phyloP scores from a whole-genome alignment of 2,797 vertebrate species.

The Malacoctenus gilli region DNA sequence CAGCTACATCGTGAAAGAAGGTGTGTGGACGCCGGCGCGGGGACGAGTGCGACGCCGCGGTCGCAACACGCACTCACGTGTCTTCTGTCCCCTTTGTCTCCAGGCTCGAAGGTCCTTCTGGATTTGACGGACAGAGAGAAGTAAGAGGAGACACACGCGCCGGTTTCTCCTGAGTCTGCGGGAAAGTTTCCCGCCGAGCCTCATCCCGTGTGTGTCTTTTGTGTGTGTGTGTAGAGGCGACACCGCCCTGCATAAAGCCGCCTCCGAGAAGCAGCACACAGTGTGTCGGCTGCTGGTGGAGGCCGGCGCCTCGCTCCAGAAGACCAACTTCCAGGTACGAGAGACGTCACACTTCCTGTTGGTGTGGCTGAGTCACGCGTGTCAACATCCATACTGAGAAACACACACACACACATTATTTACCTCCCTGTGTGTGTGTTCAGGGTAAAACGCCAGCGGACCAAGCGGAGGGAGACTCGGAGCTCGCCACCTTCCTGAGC shows the following conservation, averaged over 20 bases:
- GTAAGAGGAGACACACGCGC: conserved; percentile 85
- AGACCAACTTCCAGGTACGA: conserved; percentile 90
- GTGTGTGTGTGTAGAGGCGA: conserved; percentile 82
- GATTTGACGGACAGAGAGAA: conserved; percentile 92
- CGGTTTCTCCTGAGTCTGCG: no score
- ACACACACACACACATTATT: no score
- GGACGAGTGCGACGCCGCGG: no score
- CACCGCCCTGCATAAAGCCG: conserved; percentile 95
- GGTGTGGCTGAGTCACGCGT: neutral
- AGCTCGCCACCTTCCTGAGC: conserved; percentile 88
- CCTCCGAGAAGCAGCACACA: conserved; percentile 85
- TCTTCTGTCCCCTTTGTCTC: conserved; percentile 20
- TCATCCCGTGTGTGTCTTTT: neutral
- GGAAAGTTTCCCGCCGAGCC: no score
- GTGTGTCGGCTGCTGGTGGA: conserved; percentile 91
- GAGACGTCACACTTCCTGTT: neutral
- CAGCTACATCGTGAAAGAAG: conserved; percentile 90
- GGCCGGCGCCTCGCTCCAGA: conserved; percentile 89
- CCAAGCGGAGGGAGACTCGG: conserved; percentile 89
- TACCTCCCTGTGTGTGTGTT: neutral
- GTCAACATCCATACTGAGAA: no score
- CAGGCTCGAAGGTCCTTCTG: conserved; percentile 92
- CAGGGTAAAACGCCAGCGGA: conserved; percentile 94
- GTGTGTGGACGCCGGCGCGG: no score
- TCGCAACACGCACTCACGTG: no score